Percentiles rank a stretch among this genome's conserved stretches.
These are phyloP conservation scores for Saturnia pavonia DNA, from an alignment of 2,888 invertebrate species.

Conservation along the genomic window DNA sequence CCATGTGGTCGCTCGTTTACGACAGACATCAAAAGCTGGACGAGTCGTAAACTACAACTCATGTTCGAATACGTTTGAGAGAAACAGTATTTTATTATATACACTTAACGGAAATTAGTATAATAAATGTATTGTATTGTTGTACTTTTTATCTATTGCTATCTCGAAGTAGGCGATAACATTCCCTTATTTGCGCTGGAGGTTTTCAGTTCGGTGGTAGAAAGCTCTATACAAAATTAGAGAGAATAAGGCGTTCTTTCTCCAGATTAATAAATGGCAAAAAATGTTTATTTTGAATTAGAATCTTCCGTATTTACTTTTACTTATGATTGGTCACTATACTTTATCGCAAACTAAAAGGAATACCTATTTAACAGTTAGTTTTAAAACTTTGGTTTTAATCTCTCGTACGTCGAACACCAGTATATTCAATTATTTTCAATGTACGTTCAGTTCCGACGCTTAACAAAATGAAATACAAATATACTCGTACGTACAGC, in stretches of 20 bases:
- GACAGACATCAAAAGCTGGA: constrained; percentile 19
- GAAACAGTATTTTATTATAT: constrained; percentile 7
- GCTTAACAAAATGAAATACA: background rate
- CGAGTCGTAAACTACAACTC: constrained; percentile 17
- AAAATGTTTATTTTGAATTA: too few relatives aligned
- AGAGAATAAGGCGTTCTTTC: too few relatives aligned
- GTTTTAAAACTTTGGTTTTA: too few relatives aligned
- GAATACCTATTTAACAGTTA: too few relatives aligned
- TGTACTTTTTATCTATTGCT: background rate
- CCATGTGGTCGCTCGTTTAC: constrained; percentile 20
- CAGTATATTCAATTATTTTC: background rate
- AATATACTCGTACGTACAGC: background rate
- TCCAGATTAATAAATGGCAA: too few relatives aligned
- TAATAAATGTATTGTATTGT: constrained; percentile 1
- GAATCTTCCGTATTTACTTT: too few relatives aligned
- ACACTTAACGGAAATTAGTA: background rate
- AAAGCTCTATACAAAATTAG: too few relatives aligned
- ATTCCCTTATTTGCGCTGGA: too few relatives aligned
- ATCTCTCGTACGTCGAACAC: background rate
- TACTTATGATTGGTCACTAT: too few relatives aligned
- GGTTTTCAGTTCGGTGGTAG: too few relatives aligned
- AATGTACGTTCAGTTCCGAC: background rate
- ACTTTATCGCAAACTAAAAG: too few relatives aligned
- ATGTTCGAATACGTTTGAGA: constrained; percentile 8
- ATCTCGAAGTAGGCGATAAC: too few relatives aligned